Conservation (phyloP, 2,113 vertebrate species). For the Cryptomyrus ogoouensis region DNA sequence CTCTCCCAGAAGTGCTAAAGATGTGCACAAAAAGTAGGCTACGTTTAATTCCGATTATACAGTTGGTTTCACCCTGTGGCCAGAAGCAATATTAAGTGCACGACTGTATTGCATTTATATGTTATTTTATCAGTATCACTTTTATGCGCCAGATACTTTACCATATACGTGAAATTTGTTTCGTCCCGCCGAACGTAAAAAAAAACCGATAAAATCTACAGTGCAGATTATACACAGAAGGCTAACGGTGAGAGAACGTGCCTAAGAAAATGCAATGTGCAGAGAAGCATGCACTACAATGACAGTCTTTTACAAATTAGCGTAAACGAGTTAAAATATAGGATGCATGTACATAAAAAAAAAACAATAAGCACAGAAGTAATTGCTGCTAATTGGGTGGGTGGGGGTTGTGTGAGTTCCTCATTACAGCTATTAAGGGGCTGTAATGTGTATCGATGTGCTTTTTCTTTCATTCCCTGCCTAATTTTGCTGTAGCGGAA, state of each 20-base stretch:
- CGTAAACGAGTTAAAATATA: neutral
- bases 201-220: neutral
- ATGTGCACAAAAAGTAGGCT: neutral
- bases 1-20: neutral
- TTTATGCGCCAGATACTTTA: neutral
- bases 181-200: neutral
- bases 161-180: constrained; percentile 2
- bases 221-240: neutral
- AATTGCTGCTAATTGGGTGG: neutral
- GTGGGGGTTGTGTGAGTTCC: neutral
- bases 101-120: neutral
- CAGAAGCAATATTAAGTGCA: neutral
- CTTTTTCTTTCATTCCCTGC: neutral
- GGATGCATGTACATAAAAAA: neutral
- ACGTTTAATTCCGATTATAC: neutral
- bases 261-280: neutral
- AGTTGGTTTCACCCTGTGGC: neutral
- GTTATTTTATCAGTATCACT: neutral
- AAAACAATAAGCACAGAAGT: neutral
- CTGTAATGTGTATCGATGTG: neutral
- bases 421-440: neutral
- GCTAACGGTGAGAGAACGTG: neutral
- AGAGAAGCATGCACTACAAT: neutral
- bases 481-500: neutral
- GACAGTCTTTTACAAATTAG: neutral